phyloP scores from a whole-genome alignment of 2,797 vertebrate genomes.

The Spondyliosoma cantharus region DNA sequence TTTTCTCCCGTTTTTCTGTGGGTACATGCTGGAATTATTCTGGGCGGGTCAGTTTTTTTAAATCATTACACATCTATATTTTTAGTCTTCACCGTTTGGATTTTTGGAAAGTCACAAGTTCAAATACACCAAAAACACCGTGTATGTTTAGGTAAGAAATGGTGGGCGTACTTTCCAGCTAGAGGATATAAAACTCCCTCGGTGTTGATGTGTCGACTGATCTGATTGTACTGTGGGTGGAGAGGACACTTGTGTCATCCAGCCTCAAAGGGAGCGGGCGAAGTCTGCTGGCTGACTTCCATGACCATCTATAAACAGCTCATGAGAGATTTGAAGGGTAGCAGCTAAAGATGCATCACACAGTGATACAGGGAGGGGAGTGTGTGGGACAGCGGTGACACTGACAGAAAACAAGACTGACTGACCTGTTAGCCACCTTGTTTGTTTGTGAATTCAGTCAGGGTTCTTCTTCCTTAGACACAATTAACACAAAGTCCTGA shows the following conservation, averaged over 20 bases:
- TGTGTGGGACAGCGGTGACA: not conserved
- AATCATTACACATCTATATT: constrained; percentile 32
- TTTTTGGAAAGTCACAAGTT: constrained; percentile 29
- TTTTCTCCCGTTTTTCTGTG: constrained; percentile 19
- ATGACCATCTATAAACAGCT: constrained; percentile 59
- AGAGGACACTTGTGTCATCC: constrained; percentile 32
- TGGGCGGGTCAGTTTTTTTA: constrained; percentile 29
- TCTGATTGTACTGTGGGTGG: constrained; percentile 26
- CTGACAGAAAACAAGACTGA: not conserved
- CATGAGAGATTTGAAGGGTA: constrained; percentile 50
- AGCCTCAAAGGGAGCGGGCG: constrained; percentile 30
- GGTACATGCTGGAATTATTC: constrained; percentile 7
- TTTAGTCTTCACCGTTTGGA: constrained; percentile 7
- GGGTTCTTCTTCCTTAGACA: not conserved
- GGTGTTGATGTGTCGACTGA: constrained; percentile 19
- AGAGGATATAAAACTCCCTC: constrained; percentile 7
- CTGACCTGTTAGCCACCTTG: not conserved
- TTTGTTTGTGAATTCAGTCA: constrained; percentile 8
- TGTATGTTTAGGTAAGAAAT: not conserved
- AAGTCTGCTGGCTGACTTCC: constrained; percentile 53
- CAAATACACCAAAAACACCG: not conserved
- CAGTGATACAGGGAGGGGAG: constrained; percentile 5
- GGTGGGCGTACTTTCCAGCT: not conserved
- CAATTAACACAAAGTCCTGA: constrained; percentile 9
- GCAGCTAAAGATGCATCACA: constrained; percentile 46